Evolutionary conservation across 2,888 invertebrate genomes (phyloP).

Genomic region (Zygothrica quintamaculata): DNA sequence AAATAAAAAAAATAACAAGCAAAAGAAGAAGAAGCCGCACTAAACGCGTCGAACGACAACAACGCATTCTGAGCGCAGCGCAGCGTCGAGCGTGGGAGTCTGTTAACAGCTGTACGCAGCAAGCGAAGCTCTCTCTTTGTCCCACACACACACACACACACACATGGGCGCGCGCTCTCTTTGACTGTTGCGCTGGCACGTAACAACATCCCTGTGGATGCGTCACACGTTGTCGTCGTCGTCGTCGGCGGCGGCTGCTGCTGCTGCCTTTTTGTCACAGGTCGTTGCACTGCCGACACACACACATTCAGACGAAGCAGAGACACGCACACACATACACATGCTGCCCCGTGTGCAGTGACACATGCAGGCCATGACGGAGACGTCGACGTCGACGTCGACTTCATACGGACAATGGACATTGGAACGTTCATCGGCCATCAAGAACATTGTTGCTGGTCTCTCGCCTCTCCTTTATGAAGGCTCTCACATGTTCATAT

Average conservation of each 20-base stretch:
- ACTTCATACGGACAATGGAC: constrained; percentile 49
- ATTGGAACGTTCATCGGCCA: constrained; percentile 38
- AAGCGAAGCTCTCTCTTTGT: constrained; percentile 19
- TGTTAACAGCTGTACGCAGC: constrained; percentile 71
- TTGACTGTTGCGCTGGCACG: constrained; percentile 60
- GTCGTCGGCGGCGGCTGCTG: constrained; percentile 39
- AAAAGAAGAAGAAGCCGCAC: constrained; percentile 61
- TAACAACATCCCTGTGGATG: constrained; percentile 77
- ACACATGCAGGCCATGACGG: constrained; percentile 74
- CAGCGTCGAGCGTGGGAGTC: constrained; percentile 68
- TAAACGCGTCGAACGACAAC: constrained; percentile 45
- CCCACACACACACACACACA: constrained; percentile 22
- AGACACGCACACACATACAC: constrained; percentile 22
- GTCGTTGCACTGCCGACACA: constrained; percentile 69
- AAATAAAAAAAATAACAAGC: constrained; percentile 4
- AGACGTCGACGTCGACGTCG: constrained; percentile 31
- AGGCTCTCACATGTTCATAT: constrained; percentile 1
- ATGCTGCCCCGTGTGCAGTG: constrained; percentile 62
- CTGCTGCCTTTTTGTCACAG: constrained; percentile 75
- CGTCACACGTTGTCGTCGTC: constrained; percentile 67
- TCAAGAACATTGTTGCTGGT: constrained; percentile 54
- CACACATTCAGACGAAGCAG: constrained; percentile 26
- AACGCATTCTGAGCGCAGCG: constrained; percentile 55
- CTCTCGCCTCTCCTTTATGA: constrained; percentile 10
- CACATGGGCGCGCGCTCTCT: constrained; percentile 22